phyloP scores from a whole-genome alignment of 2,113 vertebrate genomes.

The Delphinus delphis region DNA sequence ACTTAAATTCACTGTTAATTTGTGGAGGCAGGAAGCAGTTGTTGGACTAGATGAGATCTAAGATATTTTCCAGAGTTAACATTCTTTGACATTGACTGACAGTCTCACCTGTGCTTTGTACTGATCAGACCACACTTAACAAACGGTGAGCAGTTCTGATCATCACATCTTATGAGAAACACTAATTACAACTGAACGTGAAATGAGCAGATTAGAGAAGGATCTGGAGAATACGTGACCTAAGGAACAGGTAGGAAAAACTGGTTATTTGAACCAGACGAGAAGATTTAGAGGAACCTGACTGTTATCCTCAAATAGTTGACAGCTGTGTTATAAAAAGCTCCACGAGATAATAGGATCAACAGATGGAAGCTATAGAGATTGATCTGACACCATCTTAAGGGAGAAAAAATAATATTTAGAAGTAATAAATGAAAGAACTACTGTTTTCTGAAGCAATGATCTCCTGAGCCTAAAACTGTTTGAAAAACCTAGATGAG shows the following conservation, averaged over 20 bases:
- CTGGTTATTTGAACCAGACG: not conserved
- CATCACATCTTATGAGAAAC: not conserved
- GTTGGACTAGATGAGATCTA: not conserved
- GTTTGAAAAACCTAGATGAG: not conserved
- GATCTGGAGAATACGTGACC: not conserved
- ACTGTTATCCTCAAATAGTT: not conserved
- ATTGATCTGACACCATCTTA: not conserved
- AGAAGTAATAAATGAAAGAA: constrained; percentile 4
- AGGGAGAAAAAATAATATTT: not conserved
- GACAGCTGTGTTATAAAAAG: constrained; percentile 26
- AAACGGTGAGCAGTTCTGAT: not conserved
- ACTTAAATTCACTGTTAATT: constrained; percentile 33
- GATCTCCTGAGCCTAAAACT: not conserved
- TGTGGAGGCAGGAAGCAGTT: not conserved
- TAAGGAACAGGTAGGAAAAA: not conserved
- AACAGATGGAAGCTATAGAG: not conserved
- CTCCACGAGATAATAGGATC: not conserved
- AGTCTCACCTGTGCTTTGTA: constrained; percentile 22
- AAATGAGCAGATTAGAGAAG: not conserved
- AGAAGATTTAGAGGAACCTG: not conserved
- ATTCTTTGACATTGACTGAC: not conserved
- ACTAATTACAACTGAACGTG: not conserved
- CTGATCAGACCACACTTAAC: not conserved
- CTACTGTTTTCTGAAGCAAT: not conserved
- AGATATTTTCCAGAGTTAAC: not conserved